These are phyloP conservation scores for Zaprionus lachaisei DNA, from an alignment of 1,140 invertebrate species.

Conservation along the genomic window DNA sequence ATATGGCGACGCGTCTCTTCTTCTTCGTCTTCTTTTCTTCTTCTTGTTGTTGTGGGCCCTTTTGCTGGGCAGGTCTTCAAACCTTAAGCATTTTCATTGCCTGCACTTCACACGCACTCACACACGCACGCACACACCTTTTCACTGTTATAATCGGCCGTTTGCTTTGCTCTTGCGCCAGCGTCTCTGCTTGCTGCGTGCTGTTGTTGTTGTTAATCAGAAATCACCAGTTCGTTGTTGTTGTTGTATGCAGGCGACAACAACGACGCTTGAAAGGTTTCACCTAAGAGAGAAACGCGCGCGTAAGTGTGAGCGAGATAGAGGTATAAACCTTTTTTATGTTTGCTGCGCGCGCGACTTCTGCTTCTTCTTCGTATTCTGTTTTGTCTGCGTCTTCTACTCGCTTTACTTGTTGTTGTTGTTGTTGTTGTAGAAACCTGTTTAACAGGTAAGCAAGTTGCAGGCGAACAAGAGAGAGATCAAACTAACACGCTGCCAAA, in stretches of 20 bases:
- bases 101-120: slow-evolving; percentile 32
- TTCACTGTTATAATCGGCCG: slow-evolving; percentile 64
- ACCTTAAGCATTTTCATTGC: slow-evolving; percentile 50
- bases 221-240: slow-evolving; percentile 59
- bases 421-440: slow-evolving; percentile 58
- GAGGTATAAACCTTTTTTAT: slow-evolving; percentile 41
- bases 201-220: slow-evolving; percentile 61
- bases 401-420: slow-evolving; percentile 22
- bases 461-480: slow-evolving; percentile 37
- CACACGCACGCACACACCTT: slow-evolving; percentile 31
- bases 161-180: slow-evolving; percentile 53
- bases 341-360: slow-evolving; percentile 36
- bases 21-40: slow-evolving; percentile 17
- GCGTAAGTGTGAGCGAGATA: slow-evolving; percentile 2
- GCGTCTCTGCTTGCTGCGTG: slow-evolving; percentile 16
- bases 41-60: slow-evolving; percentile 47
- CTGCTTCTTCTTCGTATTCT: slow-evolving; percentile 32
- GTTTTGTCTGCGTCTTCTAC: slow-evolving; percentile 22
- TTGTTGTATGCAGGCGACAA: slow-evolving; percentile 55
- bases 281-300: slow-evolving; percentile 6
- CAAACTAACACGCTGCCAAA: slow-evolving; percentile 66
- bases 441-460: slow-evolving; percentile 69
- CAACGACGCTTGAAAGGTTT: slow-evolving; percentile 79
- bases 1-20: slow-evolving; percentile 44
- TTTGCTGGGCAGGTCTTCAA: slow-evolving; percentile 51